Evolutionary conservation across 2,113 vertebrate species (phyloP), one percentile per base, ranked within the genome.

Genomic region (Bolborhynchus lineola): DNA sequence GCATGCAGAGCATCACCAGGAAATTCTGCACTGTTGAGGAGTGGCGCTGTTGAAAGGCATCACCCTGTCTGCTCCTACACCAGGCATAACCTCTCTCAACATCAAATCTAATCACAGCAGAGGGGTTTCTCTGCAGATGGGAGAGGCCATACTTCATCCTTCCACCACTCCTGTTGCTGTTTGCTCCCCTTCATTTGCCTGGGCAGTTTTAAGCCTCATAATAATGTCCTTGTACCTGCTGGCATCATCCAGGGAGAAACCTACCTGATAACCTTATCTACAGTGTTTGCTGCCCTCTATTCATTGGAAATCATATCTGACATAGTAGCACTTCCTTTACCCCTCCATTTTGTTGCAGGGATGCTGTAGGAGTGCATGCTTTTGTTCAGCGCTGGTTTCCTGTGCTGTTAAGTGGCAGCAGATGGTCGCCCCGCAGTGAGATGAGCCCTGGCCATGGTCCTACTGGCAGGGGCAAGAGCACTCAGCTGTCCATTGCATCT

Each of bases 331-430:
- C 41, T 97, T 87, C 62, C 77, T 82, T 85, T 78, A n/a, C 37
- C 53, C 82, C 59, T 94, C 93, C 90, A 78, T 95, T 96, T 95
- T 94, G 89, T 90, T 90, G 78, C 92, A 96, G 93, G 57, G 92
- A 94, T 95, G 91, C 87, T 93, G 72, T 82, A 81, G 17, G 67
- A 95, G 59, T 69, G 95, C 88, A 92, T 90, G 94, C 93, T 97
- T 96, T 97, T 91, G 84, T 97, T 97, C 95, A 62, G 89, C 69
- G 87, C 88, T 97, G 92, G 96, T 97, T 97, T 97, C 95, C 94
- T 97, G 94, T 94, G 92, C 80, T 84, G 96, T 97, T 97, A 97
- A 97, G 96, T 97, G 96, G 92, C 92, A 97, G 97, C 96, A 97
- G 97, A 97, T 97, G 97, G 96, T 96, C 87, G 42, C 87, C 90